Conservation (phyloP, 2,113 vertebrate species). For the Scopus umbretta region DNA sequence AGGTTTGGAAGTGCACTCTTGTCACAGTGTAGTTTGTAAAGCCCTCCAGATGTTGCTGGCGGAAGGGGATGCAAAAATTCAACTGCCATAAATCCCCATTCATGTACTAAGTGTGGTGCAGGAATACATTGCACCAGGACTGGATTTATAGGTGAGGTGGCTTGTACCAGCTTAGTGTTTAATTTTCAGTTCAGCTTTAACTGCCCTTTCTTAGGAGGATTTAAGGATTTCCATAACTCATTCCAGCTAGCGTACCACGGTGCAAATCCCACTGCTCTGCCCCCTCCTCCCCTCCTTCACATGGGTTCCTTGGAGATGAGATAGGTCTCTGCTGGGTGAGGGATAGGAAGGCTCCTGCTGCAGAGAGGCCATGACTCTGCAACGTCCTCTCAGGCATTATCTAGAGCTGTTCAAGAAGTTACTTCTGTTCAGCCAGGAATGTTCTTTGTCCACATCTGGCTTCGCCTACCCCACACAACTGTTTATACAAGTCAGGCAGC, state of each 20-base stretch:
- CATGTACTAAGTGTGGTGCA: not conserved
- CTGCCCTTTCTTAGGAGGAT: not conserved
- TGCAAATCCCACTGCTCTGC: not conserved
- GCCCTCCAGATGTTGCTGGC: fast-evolving
- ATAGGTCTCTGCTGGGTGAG: not conserved
- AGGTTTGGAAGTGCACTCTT: not conserved
- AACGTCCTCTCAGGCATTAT: not conserved
- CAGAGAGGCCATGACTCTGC: not conserved
- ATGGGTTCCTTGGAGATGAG: not conserved
- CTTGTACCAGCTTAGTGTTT: conserved; percentile 35
- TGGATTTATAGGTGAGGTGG: conserved; percentile 11
- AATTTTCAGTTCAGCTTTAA: conserved; percentile 41
- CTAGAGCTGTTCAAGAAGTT: not conserved
- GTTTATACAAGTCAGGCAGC: not conserved
- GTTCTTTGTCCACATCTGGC: not conserved
- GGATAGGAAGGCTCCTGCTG: not conserved
- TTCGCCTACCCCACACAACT: not conserved
- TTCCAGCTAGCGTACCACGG: fast-evolving
- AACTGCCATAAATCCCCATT: not conserved
- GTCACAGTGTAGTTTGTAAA: fast-evolving
- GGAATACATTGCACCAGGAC: not conserved
- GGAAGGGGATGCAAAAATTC: not conserved
- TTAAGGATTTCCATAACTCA: conserved; percentile 30
- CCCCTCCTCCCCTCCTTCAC: not conserved
- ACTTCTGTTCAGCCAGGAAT: fast-evolving